Evolutionary conservation across 2,797 vertebrate genomes (phyloP), one percentile per base, ranked within the genome.

Genomic region (Eospalax fontanierii): DNA sequence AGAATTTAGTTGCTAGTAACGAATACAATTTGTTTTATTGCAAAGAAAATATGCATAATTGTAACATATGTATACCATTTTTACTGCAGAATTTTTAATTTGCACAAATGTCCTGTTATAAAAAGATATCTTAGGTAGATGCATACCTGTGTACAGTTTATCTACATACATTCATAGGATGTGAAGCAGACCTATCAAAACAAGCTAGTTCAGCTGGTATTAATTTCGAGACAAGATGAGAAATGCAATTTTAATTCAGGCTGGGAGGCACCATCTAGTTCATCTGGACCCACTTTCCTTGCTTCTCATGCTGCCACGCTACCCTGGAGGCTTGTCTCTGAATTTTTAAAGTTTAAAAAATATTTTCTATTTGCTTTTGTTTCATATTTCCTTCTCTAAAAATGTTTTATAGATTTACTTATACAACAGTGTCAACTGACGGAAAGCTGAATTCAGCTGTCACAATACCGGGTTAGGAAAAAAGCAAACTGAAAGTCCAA

Each of bases 131-230:
- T 99, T 98, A 98, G 98, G 98, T 98, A 98, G 98, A 98, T 98
- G 98, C 98, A 98, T 98, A 98, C 97, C 98, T 98, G 99, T 99
- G 98, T 98, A 99, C 99, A 99, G 92, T 98, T 97, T 99, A 99
- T 99, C 99, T 99, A 99, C 99, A 99, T 99, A 99, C 99, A 99
- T 99, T 99, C 99, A 99, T 99, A 99, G 99, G 99, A 99, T 99
- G 99, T 97, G 98, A 99, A 98, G 98, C 98, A 99, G 98, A 99
- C 98, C 98, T 98, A 98, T 99, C 98, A 98, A 98, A 98, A 99
- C 98, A 98, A 99, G 98, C 98, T 98, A 98, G 98, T 98, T 94
- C 98, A 96, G 97, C 97, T 97, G 97, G 98, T 98, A 98, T 98
- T 98, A 99, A 99, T 99, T 98, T 99, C 98, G 99, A 99, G 98